Evolutionary conservation across 1,140 invertebrate genomes (phyloP).

Genomic region (Drosophila sturtevanti): DNA sequence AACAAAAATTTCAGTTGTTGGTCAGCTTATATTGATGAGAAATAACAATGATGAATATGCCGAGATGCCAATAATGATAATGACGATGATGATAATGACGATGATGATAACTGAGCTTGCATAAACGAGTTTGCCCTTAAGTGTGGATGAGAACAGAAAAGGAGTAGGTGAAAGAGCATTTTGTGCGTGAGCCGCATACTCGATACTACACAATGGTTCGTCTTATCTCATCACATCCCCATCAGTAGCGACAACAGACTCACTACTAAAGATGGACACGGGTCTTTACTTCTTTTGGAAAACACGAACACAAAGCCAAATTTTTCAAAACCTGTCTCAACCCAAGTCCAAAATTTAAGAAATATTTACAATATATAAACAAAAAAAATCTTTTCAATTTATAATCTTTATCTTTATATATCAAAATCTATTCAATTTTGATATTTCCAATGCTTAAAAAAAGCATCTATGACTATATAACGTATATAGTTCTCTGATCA

Average conservation of each 20-base stretch:
- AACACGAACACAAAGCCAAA: too few relatives aligned
- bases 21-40: slow-evolving; percentile 41
- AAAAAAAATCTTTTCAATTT: too few relatives aligned
- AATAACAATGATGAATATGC: slow-evolving; percentile 22
- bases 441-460: too few relatives aligned
- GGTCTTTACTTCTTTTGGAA: too few relatives aligned
- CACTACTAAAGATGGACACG: not conserved
- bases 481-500: too few relatives aligned
- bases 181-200: slow-evolving; percentile 74
- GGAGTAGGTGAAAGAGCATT: slow-evolving; percentile 26
- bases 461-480: too few relatives aligned
- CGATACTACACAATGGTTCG: slow-evolving; percentile 35
- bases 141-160: slow-evolving; percentile 34
- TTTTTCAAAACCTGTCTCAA: too few relatives aligned
- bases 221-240: slow-evolving; percentile 18
- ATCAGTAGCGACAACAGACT: not conserved
- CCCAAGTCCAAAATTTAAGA: too few relatives aligned
- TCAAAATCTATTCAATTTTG: too few relatives aligned
- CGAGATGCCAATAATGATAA: slow-evolving; percentile 13
- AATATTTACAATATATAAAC: too few relatives aligned
- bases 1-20: slow-evolving; percentile 31
- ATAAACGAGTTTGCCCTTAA: slow-evolving; percentile 73
- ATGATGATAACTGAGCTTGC: slow-evolving; percentile 74
- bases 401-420: too few relatives aligned
- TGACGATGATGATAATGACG: slow-evolving; percentile 26